Conservation (phyloP, 2,888 invertebrate species). For the Napeogenes sylphis region DNA sequence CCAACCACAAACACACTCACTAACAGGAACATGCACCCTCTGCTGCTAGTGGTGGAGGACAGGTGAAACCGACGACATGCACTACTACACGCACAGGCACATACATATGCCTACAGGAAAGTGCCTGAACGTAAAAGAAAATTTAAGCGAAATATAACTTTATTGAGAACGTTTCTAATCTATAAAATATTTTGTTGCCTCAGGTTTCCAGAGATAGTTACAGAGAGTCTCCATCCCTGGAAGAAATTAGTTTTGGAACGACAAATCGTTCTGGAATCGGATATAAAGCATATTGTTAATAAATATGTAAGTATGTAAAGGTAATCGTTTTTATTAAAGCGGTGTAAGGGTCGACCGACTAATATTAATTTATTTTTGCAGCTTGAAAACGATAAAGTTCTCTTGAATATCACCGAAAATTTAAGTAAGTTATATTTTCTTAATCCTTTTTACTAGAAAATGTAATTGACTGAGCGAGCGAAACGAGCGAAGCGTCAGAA, state of each 20-base stretch:
- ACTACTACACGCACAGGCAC: too few relatives aligned
- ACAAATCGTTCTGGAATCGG: background rate
- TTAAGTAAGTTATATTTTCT: background rate
- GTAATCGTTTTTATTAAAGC: background rate
- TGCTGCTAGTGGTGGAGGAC: too few relatives aligned
- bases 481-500: too few relatives aligned
- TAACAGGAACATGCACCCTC: too few relatives aligned
- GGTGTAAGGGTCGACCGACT: too few relatives aligned
- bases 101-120: too few relatives aligned
- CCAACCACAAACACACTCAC: too few relatives aligned
- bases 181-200: background rate
- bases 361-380: background rate
- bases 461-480: too few relatives aligned
- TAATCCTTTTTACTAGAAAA: background rate
- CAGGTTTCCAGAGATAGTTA: constrained; percentile 11
- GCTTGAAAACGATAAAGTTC: background rate
- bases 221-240: background rate
- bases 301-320: constrained; percentile 1
- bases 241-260: background rate
- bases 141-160: background rate
- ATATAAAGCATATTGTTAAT: background rate
- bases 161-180: background rate
- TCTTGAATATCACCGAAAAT: background rate
- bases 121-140: too few relatives aligned
- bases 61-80: too few relatives aligned